Percentiles rank a stretch among this genome's conserved stretches.
These are phyloP conservation scores for Nannospalax galili DNA, from an alignment of 2,113 vertebrate species.

Conservation along the genomic window DNA sequence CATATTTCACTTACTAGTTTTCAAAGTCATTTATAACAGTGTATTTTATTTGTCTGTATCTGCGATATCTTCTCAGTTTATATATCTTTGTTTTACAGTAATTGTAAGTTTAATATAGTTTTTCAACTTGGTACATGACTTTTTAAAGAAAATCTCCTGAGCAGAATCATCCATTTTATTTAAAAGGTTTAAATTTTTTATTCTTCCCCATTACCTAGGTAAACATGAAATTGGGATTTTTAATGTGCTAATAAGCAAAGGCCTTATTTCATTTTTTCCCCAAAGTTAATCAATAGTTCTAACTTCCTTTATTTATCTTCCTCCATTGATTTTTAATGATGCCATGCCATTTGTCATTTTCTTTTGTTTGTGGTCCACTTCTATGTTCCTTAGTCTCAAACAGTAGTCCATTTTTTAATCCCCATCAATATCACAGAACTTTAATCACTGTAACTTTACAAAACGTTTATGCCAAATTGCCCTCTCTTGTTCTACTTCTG, in stretches of 20 bases:
- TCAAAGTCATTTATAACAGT: slow-evolving; percentile 10
- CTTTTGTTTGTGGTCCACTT: neutral
- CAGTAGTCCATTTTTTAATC: neutral
- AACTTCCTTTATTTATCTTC: neutral
- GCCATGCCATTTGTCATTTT: neutral
- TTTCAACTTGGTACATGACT: neutral
- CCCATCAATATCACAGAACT: neutral
- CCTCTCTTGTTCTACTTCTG: neutral
- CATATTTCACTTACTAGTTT: slow-evolving; percentile 24
- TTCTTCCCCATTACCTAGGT: slow-evolving; percentile 18
- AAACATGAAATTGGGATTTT: slow-evolving; percentile 32
- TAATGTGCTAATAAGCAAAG: slow-evolving; percentile 2
- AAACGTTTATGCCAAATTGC: neutral
- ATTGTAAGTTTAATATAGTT: slow-evolving; percentile 20
- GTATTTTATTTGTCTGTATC: neutral
- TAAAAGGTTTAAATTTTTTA: neutral
- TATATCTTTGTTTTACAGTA: neutral
- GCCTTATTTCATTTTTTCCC: neutral
- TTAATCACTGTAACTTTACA: slow-evolving; percentile 14
- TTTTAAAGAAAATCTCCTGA: slow-evolving; percentile 1
- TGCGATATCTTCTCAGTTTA: neutral
- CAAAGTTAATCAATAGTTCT: neutral
- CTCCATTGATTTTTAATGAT: slow-evolving; percentile 29
- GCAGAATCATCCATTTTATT: neutral
- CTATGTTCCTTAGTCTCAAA: neutral